Percentiles rank a stretch among this genome's conserved stretches.
These are phyloP conservation scores for Podabrus alpinus DNA, from an alignment of 2,888 invertebrate species.

Conservation along the genomic window DNA sequence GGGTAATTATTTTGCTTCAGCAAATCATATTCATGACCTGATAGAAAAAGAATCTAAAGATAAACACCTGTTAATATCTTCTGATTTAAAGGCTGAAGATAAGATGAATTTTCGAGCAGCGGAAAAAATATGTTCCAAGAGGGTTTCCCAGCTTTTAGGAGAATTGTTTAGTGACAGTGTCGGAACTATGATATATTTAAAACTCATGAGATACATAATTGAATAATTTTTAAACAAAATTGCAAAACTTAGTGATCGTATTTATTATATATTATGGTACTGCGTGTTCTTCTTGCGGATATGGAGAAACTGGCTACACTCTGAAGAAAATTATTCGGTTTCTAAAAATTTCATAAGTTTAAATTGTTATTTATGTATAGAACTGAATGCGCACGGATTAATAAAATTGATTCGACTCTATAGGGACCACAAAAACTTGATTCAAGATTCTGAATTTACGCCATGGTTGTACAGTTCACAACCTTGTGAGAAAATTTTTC, in stretches of 20 bases:
- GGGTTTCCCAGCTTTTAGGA: slow-evolving; percentile 30
- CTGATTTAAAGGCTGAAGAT: slow-evolving; percentile 27
- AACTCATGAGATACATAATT: slow-evolving; percentile 21
- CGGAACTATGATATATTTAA: slow-evolving; percentile 35
- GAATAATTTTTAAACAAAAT: no score
- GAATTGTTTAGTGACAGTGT: slow-evolving; percentile 32
- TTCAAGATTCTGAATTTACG: neutral
- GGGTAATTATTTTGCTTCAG: slow-evolving; percentile 33
- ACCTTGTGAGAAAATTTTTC: slow-evolving; percentile 3
- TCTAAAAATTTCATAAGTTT: slow-evolving; percentile 35
- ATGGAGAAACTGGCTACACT: slow-evolving; percentile 34
- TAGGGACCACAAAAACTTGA: neutral
- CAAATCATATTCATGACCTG: slow-evolving; percentile 31
- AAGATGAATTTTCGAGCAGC: slow-evolving; percentile 40
- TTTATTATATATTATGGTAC: slow-evolving; percentile 33
- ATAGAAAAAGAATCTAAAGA: slow-evolving; percentile 34
- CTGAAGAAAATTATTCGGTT: slow-evolving; percentile 27
- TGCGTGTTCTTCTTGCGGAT: slow-evolving; percentile 32
- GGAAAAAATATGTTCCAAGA: slow-evolving; percentile 34
- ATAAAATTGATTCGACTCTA: slow-evolving; percentile 18
- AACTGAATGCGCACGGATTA: slow-evolving; percentile 32
- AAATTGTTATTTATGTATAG: slow-evolving; percentile 32
- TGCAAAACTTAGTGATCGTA: neutral
- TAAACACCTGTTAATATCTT: slow-evolving; percentile 31
- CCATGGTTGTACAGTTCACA: slow-evolving; percentile 9